A percentile compares a stretch with the other conserved stretches of the same genome.
Conservation (phyloP, 2,888 invertebrate genomes). For the Melanostoma mellinum region DNA sequence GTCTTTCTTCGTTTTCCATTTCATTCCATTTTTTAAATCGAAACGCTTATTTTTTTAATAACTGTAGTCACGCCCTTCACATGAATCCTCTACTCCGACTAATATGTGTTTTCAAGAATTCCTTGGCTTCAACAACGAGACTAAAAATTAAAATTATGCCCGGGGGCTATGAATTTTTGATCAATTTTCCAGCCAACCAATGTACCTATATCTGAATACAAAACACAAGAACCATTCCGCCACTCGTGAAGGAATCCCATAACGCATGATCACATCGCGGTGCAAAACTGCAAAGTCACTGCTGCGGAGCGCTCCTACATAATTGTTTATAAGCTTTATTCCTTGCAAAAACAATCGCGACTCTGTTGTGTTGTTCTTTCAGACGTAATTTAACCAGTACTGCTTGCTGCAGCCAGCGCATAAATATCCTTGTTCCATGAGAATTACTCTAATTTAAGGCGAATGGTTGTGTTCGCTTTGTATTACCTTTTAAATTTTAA, state of each 20-base stretch:
- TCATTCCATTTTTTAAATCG: slow-evolving; percentile 39
- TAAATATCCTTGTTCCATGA: slow-evolving; percentile 76
- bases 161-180: slow-evolving; percentile 69
- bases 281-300: slow-evolving; percentile 29
- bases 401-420: slow-evolving; percentile 67
- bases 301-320: slow-evolving; percentile 43
- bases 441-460: slow-evolving; percentile 82
- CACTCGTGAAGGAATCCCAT: slow-evolving; percentile 48
- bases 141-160: slow-evolving; percentile 67
- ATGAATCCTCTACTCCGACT: slow-evolving; percentile 44
- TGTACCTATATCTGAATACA: background rate
- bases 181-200: slow-evolving; percentile 69
- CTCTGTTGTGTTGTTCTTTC: slow-evolving; percentile 4
- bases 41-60: slow-evolving; percentile 59
- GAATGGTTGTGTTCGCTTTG: slow-evolving; percentile 77
- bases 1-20: background rate
- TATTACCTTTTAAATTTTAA: slow-evolving; percentile 78
- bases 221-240: background rate
- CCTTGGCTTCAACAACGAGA: slow-evolving; percentile 27
- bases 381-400: slow-evolving; percentile 62
- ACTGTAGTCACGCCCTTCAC: slow-evolving; percentile 51
- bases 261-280: slow-evolving; percentile 22
- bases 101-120: slow-evolving; percentile 54
- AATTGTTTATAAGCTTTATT: slow-evolving; percentile 55
- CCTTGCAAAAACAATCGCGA: slow-evolving; percentile 35